Conservation (phyloP, 2,888 invertebrate species). For the Priocnemis perturbator region DNA sequence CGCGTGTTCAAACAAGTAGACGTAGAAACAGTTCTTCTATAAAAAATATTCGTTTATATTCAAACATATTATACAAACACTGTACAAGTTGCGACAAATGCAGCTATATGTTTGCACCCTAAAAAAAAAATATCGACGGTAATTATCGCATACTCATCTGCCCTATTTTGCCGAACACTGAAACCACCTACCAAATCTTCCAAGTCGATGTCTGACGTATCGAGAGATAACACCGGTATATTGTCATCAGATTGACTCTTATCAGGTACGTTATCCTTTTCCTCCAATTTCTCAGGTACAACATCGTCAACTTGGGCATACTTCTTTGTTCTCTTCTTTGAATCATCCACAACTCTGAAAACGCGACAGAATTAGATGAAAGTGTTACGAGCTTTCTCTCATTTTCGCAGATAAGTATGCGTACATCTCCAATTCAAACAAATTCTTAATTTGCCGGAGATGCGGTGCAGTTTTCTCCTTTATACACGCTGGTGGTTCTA, state of each 20-base stretch:
- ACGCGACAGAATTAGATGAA: too few species aligned
- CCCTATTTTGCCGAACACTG: neutral
- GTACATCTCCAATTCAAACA: conserved; percentile 45
- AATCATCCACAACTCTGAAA: too few species aligned
- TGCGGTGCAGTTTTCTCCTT: conserved; percentile 32
- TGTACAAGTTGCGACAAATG: too few species aligned
- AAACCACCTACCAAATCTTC: conserved; percentile 25
- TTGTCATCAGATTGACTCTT: conserved; percentile 8
- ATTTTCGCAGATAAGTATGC: neutral
- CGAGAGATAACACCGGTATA: conserved; percentile 3
- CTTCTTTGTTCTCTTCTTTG: neutral
- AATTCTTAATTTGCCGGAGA: conserved; percentile 38
- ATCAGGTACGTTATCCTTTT: neutral
- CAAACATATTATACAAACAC: too few species aligned
- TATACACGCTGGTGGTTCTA: conserved; percentile 45
- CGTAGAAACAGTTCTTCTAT: too few species aligned
- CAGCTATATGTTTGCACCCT: conserved; percentile 25
- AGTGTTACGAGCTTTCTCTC: too few species aligned
- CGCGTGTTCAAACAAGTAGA: too few species aligned
- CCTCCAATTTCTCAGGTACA: neutral
- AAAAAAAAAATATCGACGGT: conserved; percentile 18
- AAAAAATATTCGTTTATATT: too few species aligned
- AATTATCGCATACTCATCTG: neutral
- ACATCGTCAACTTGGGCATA: neutral
- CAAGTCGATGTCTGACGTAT: conserved; percentile 27